Conservation (phyloP, 2,113 vertebrate genomes). For the Dendropsophus ebraccatus region DNA sequence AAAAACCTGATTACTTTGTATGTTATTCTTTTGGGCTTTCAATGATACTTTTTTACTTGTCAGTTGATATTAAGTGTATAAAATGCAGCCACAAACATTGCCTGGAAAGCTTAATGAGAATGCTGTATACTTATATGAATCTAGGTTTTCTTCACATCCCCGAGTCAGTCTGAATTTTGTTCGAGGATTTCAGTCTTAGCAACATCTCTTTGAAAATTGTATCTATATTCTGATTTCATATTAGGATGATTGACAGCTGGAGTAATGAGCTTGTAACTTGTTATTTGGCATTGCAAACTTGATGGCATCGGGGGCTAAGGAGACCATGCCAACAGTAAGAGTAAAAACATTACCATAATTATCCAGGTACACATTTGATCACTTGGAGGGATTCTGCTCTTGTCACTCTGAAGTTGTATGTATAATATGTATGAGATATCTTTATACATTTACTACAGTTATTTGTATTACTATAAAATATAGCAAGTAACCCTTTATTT, state of each 20-base stretch:
- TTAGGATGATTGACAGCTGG: conserved; percentile 13
- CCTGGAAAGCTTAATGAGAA: conserved; percentile 24
- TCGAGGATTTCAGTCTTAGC: neutral
- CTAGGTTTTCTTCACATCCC: neutral
- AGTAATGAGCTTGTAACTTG: neutral
- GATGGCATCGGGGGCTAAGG: neutral
- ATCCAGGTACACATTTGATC: neutral
- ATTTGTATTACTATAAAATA: neutral
- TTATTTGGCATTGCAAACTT: neutral
- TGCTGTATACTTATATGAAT: neutral
- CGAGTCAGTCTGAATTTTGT: neutral
- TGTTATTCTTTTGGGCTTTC: neutral
- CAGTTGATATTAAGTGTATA: conserved; percentile 8
- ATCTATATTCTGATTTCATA: conserved; percentile 24
- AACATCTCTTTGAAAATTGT: conserved; percentile 14
- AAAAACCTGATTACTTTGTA: neutral
- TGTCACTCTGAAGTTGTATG: neutral
- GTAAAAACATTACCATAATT: neutral
- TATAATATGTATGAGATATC: neutral
- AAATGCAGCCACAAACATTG: conserved; percentile 1
- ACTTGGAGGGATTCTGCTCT: neutral
- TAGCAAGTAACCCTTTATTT: no score
- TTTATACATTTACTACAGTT: neutral
- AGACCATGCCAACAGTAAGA: neutral
- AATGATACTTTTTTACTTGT: neutral